Conservation (phyloP, 2,113 vertebrate species). For the Gymnorhina tibicen region DNA sequence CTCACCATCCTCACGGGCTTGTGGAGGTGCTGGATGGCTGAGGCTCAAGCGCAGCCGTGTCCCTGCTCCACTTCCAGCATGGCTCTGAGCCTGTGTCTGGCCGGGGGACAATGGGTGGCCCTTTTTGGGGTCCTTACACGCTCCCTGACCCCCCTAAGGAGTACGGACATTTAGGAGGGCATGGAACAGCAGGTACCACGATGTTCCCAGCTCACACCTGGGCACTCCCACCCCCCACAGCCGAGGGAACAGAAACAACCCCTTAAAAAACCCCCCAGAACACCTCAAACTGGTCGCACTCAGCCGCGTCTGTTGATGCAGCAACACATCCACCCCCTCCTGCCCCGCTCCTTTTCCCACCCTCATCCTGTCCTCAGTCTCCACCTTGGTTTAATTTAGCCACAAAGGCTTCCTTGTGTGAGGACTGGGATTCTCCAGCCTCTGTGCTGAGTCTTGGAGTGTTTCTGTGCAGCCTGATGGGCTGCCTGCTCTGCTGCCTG, state of each 20-base stretch:
- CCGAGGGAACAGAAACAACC: not conserved
- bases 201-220: not conserved
- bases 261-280: not conserved
- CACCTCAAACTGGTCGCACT: not conserved
- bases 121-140: rapidly evolving
- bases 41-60: rapidly evolving
- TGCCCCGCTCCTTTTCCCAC: not conserved
- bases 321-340: not conserved
- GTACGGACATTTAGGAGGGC: rapidly evolving
- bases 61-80: not conserved
- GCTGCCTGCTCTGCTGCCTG: not conserved
- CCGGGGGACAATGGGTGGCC: too few species aligned
- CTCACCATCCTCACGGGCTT: not conserved
- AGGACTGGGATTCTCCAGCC: not conserved
- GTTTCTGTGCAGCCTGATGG: not conserved
- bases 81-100: not conserved
- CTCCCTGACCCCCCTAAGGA: not conserved
- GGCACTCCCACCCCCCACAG: not conserved
- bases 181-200: not conserved
- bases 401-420: not conserved
- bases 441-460: not conserved
- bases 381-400: not conserved
- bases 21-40: not conserved
- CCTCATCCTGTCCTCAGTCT: not conserved
- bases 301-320: not conserved